Base-by-base conservation (phyloP, 2,797 vertebrate species). In the Hipposideros larvatus region DNA sequence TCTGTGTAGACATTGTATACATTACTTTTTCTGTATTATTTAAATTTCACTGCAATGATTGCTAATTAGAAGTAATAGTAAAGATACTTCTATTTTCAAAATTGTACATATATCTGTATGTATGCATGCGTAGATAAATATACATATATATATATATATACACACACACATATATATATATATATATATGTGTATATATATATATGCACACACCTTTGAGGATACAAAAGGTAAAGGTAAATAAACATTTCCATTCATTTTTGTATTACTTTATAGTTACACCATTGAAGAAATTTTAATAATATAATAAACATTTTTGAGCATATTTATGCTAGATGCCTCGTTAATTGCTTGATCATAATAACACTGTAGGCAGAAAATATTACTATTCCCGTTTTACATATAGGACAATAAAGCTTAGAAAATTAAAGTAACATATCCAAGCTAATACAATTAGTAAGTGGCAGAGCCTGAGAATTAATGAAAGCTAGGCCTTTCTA, bases 251-350 rank as follows among this genome's bases (percentile, higher is more conserved):
- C 21, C 31, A 59, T 46, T 91, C 8, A 59, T n/a, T 61, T 86
- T 74, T 96, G 6, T 34, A 65, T 59, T 71, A 77, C 11, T 83
- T 94, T 87, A 80, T n/a, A 66, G 22, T 88, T 66, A 95, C 34
- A 73, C 11, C 70, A 65, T 77, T 34, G 59, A 53, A 6, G 59
- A 46, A 6, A 31, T 53, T 84, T 68, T 87, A 66, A 55, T 84
- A 83, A 77, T 41, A 65, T 31, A 83, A 51, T 31, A 75, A 94
- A 73, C 7, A 46, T 65, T 89, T 91, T 87, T 68, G 4, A 87
- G 31, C 15, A 71, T 53, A 41, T 70, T 55, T 87, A 68, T 26
- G 28, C 61, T 24, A 87, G 8, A 0, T 83, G 5, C 41, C 26
- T 94, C 91, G 7, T 51, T 87, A 89, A 61, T 41, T 90, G 43